Percentiles rank a stretch among this genome's conserved stretches.
Conservation (phyloP, 2,113 vertebrate genomes). For the Pluvialis apricaria region DNA sequence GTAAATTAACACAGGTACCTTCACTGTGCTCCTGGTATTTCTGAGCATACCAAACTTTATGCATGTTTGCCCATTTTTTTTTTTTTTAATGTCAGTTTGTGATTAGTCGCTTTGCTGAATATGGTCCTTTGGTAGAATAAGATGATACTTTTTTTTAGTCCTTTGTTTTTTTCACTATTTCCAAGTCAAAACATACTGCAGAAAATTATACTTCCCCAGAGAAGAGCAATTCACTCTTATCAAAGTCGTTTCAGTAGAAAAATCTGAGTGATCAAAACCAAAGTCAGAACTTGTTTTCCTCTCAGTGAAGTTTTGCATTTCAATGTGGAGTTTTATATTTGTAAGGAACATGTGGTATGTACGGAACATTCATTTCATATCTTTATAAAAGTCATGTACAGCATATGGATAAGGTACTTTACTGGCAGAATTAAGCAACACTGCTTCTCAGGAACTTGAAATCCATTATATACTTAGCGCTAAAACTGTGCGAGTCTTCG, state of each 20-base stretch:
- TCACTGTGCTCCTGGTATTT: not conserved
- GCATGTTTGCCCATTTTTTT: not conserved
- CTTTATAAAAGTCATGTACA: not conserved
- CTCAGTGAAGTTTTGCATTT: not conserved
- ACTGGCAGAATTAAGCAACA: not conserved
- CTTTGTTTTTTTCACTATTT: not conserved
- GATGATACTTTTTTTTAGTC: not conserved
- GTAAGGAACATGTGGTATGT: not conserved
- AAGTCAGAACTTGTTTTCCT: not conserved
- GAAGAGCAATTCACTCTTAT: not conserved
- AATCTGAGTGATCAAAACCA: not conserved
- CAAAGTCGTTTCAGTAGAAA: constrained; percentile 3
- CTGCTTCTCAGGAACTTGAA: not conserved
- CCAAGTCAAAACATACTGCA: not conserved
- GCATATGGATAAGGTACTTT: not conserved
- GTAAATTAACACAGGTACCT: not conserved
- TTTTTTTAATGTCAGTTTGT: not conserved
- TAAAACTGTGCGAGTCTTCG: not conserved
- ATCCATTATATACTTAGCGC: not conserved
- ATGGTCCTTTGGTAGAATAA: not conserved
- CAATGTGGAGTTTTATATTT: not conserved
- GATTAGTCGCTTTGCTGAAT: not conserved
- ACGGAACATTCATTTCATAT: not conserved
- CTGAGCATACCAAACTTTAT: not conserved
- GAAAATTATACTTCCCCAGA: not conserved